Percentiles rank a stretch among this genome's conserved stretches.
These are phyloP conservation scores for Nyctereutes procyonoides DNA, from an alignment of 2,113 vertebrate species.

Conservation along the genomic window DNA sequence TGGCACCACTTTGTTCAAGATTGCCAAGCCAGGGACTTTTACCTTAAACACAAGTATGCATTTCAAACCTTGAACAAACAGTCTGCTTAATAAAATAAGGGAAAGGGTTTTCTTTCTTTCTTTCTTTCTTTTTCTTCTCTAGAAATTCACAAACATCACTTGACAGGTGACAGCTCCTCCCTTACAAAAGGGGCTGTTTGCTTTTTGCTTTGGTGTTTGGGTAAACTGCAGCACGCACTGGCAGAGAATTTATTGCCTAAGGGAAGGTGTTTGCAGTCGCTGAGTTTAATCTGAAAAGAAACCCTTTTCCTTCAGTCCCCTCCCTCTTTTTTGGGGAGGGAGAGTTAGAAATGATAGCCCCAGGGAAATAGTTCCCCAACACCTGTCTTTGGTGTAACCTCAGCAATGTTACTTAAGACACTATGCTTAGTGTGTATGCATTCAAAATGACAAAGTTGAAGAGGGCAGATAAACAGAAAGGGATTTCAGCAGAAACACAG, in stretches of 20 bases:
- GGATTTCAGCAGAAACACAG: constrained; percentile 83
- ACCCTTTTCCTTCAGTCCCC: constrained; percentile 85
- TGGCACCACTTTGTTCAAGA: constrained; percentile 62
- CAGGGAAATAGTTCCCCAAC: constrained; percentile 85
- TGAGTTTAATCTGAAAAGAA: constrained; percentile 93
- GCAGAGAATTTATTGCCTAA: constrained; percentile 89
- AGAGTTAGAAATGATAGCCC: constrained; percentile 82
- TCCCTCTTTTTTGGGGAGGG: constrained; percentile 77
- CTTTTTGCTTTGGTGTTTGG: constrained; percentile 86
- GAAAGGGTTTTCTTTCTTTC: constrained; percentile 82
- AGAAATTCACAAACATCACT: constrained; percentile 87
- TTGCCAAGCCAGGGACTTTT: constrained; percentile 70
- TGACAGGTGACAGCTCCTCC: constrained; percentile 89
- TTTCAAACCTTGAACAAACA: constrained; percentile 88
- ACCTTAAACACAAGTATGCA: constrained; percentile 82
- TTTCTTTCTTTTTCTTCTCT: constrained; percentile 80
- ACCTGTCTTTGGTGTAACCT: constrained; percentile 89
- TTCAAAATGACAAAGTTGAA: constrained; percentile 83
- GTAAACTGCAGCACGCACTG: constrained; percentile 83
- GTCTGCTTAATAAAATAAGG: constrained; percentile 82
- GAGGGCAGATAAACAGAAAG: constrained; percentile 87
- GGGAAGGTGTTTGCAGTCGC: constrained; percentile 91
- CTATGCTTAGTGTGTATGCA: constrained; percentile 80
- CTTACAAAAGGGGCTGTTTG: constrained; percentile 85
- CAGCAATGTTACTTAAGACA: constrained; percentile 85